Percentiles rank a stretch among this genome's conserved stretches.
Conservation (phyloP, 1,140 invertebrate species). For the Littorina saxatilis region DNA sequence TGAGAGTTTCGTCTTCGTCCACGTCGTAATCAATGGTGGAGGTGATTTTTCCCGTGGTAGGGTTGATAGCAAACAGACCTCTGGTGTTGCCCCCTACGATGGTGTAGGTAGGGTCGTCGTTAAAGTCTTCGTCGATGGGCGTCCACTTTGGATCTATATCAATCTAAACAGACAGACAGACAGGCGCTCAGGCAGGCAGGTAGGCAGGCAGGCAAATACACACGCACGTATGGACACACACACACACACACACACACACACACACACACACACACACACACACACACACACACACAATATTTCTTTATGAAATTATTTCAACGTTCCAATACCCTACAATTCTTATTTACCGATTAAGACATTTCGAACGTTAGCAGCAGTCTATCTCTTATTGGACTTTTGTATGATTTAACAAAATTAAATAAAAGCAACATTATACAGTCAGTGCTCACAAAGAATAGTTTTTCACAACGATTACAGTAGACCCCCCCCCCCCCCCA, state of each 20-base stretch:
- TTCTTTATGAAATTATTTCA: no score
- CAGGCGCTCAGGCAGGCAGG: no score
- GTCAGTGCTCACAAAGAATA: no score
- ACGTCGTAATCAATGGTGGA: constrained; percentile 49
- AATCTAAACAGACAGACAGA: constrained; percentile 27
- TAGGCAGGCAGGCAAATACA: not conserved
- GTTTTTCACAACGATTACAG: no score
- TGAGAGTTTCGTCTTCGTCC: constrained; percentile 41
- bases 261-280: constrained; percentile 18
- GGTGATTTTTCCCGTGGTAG: constrained; percentile 43
- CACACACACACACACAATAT: not conserved
- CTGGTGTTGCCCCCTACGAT: constrained; percentile 35
- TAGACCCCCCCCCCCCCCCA: no score
- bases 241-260: not conserved
- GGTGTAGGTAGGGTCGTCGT: constrained; percentile 35
- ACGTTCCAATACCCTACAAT: no score
- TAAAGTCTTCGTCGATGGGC: constrained; percentile 20
- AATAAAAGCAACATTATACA: no score
- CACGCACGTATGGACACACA: not conserved
- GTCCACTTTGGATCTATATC: constrained; percentile 21
- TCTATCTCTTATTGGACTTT: no score
- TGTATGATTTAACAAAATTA: no score
- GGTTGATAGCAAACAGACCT: constrained; percentile 45
- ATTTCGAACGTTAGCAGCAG: no score
- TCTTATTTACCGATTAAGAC: no score